phyloP scores from a whole-genome alignment of 2,113 vertebrate species.

The Hemichromis elongatus region DNA sequence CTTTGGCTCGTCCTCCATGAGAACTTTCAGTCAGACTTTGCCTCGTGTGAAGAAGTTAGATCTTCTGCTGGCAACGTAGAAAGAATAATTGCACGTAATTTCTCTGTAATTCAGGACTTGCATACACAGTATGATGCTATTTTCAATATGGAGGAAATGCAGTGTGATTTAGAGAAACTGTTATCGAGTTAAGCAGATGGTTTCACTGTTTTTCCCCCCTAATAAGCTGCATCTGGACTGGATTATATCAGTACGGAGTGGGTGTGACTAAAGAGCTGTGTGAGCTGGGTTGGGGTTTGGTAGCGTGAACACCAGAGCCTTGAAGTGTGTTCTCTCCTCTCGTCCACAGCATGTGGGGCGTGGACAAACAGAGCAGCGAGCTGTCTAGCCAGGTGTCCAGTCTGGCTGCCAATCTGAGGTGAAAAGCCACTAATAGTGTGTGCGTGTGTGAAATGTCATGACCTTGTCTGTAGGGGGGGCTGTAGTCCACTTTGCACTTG shows the following conservation, averaged over 20 bases:
- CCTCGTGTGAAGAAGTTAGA: not conserved
- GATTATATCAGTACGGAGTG: not conserved
- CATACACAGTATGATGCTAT: not conserved
- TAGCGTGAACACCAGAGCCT: slow-evolving; percentile 37
- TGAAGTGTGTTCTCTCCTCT: slow-evolving; percentile 73
- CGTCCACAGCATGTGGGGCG: slow-evolving; percentile 80
- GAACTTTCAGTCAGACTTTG: not conserved
- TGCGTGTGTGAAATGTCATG: slow-evolving; percentile 54
- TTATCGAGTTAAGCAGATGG: not conserved
- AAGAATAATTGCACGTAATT: not conserved
- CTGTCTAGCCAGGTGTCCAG: slow-evolving; percentile 79
- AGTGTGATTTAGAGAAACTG: not conserved
- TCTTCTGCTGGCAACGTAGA: not conserved
- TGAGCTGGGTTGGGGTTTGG: not conserved
- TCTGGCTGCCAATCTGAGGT: slow-evolving; percentile 80
- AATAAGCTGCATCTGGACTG: not conserved
- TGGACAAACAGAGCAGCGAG: slow-evolving; percentile 80
- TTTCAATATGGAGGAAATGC: not conserved
- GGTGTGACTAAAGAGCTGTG: not conserved
- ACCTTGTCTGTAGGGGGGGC: slow-evolving; percentile 25
- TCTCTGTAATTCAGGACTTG: not conserved
- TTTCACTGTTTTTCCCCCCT: not conserved
- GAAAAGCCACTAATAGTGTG: slow-evolving; percentile 66
- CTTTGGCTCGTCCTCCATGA: not conserved
- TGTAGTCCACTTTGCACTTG: not conserved